Evolutionary conservation across 2,888 invertebrate species (phyloP).

Genomic region (Cantharis flavilabris): DNA sequence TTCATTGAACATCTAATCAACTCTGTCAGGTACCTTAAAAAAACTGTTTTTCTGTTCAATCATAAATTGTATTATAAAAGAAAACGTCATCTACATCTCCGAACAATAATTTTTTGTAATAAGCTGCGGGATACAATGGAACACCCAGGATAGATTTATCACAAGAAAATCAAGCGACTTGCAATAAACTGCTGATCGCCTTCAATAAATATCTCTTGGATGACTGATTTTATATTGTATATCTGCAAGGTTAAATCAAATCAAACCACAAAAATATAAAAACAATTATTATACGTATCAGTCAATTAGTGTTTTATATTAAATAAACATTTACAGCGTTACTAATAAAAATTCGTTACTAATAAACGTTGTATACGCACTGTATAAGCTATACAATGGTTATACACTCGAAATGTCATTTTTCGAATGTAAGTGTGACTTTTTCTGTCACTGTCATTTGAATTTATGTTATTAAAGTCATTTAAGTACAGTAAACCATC

Average conservation of each 20-base stretch:
- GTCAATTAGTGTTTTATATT: neutral
- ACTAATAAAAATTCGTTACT: too few species aligned
- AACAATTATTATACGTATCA: neutral
- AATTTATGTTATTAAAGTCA: too few species aligned
- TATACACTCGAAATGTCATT: too few species aligned
- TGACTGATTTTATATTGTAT: neutral
- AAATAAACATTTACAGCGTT: too few species aligned
- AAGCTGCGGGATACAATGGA: neutral
- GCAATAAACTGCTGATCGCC: neutral
- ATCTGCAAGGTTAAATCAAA: neutral
- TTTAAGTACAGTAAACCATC: too few species aligned
- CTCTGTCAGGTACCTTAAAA: neutral
- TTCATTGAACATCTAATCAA: neutral
- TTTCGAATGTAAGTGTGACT: too few species aligned
- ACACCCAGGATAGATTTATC: neutral
- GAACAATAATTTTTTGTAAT: neutral
- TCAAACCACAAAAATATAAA: neutral
- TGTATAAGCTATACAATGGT: too few species aligned
- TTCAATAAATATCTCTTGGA: neutral
- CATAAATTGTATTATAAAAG: neutral
- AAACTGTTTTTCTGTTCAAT: neutral
- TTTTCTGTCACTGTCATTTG: too few species aligned
- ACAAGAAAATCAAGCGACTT: neutral
- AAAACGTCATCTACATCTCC: neutral
- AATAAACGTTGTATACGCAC: too few species aligned